Conservation (phyloP, 2,797 vertebrate genomes). For the Helarctos malayanus region DNA sequence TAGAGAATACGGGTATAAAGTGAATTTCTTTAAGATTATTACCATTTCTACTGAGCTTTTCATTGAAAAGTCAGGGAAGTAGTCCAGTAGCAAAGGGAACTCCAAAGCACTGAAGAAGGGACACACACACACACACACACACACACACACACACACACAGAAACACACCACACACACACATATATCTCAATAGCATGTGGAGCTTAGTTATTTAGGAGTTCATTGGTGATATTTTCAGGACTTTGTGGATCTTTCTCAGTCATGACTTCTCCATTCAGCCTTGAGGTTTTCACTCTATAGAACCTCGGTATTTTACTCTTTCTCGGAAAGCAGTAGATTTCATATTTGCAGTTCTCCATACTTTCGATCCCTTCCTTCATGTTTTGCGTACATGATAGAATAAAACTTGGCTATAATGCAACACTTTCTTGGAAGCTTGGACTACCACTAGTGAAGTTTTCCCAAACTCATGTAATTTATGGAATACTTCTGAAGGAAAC, state of each 20-base stretch:
- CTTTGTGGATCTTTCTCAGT: not conserved
- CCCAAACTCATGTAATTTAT: not conserved
- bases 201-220: not conserved
- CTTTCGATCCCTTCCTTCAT: not conserved
- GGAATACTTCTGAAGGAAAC: not conserved
- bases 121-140: not conserved
- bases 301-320: not conserved
- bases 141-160: not conserved
- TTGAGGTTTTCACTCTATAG: not conserved
- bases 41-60: not conserved
- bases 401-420: not conserved
- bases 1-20: constrained; percentile 22
- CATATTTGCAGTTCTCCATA: not conserved
- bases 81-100: not conserved
- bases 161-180: not conserved
- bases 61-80: not conserved
- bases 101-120: not conserved
- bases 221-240: not conserved
- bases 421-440: not conserved
- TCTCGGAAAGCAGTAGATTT: not conserved
- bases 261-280: not conserved
- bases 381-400: not conserved
- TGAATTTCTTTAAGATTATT: constrained; percentile 44
- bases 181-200: not conserved
- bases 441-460: not conserved